Evolutionary conservation across 1,140 invertebrate species (phyloP), one percentile per base, ranked within the genome.

Genomic region (Manduca sexta): DNA sequence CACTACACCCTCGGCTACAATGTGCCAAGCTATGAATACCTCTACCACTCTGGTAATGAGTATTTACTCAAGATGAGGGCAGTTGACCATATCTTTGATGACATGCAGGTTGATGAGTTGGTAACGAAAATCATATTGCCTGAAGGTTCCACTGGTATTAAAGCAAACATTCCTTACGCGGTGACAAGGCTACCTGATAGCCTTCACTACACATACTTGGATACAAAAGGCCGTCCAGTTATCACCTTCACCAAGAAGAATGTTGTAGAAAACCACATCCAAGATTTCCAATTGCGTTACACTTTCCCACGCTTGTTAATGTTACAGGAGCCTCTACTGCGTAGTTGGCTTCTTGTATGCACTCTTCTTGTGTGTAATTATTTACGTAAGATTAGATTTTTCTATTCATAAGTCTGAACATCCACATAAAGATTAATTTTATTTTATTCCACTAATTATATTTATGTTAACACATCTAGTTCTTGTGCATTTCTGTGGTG

Each of bases 1-100:
- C 94, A 97, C 67, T 99, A 99, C 81, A 94, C 93, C 30, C 87
- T 99, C 40, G 98, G 98, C 0, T 99, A 99, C 86, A 99, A 98
- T 87, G 92, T 99, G 1, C 98, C 98, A 1, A 97, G 96, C 53
- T 98, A 97, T 73, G 97, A 98, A 76, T 98, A 98, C 83, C 87
- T 99, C 2, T 98, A 90, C 70, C 92, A 94, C 55, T 90, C 89
- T 64, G 95, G 93, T 64, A 90, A 92, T 74, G 87, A 93, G 18
- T 98, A 95, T 86, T 88, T 93, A 29, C 78, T 99, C 35, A 97
- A 95, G 71, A 96, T 99, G 92, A 89, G 96, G 53, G 86, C 98
- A 17, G 77, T 99, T 48, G 98, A 99, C 84, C 98, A 99, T 80
- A 90, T 99, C 18, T 98, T 93, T 87, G 97, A 99, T 87, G 96